Base-by-base conservation (phyloP, 2,113 vertebrate species). In the Chionomys nivalis region DNA sequence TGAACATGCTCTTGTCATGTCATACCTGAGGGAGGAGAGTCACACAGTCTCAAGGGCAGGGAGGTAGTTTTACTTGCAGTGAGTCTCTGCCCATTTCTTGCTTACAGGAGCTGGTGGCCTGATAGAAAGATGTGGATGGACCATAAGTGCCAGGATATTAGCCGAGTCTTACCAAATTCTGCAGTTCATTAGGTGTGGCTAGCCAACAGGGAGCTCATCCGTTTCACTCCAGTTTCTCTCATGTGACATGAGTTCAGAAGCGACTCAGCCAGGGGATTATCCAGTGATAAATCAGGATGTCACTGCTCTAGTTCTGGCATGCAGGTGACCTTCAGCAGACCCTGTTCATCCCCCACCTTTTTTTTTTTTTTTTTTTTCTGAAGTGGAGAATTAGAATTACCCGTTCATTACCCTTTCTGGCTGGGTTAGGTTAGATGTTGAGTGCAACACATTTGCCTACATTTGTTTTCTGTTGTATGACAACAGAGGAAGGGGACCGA, bases 381-480 rank as follows among this genome's bases (percentile, higher is more conserved):
- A 81, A n/a, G 49, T 21, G 55, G 19, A 58, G 55, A 58, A 19
- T 55, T 55, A 55, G 55, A 58, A 58, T 58, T 58, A 58, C 17
- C 55, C 55, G 19, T 58, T 58, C 17, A 33, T 68, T 31, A 33
- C 26, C 63, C 31, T 68, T 58, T 68, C 52, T 90, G 79, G 63
- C 87, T 93, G 78, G 75, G 31, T 91, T 88, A 75, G 77, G 68
- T 91, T 88, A 75, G 77, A 63, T 83, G 78, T 7, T 83, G 39
- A 44, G n/a, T 31, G 39, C 70, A 82, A 63, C 52, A 70, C 13
- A 91, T 87, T 39, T 91, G 33, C 82, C 44, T 23, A 26, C n/a
- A 63, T 78, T 52, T 91, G 42, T 91, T 94, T 91, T 93, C 39
- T 14, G 2, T 70, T 70, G 17, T 14, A 14, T 66, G 31, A 2